Evolutionary conservation across 2,797 vertebrate genomes (phyloP).

Genomic region (Phrynocephalus forsythii): DNA sequence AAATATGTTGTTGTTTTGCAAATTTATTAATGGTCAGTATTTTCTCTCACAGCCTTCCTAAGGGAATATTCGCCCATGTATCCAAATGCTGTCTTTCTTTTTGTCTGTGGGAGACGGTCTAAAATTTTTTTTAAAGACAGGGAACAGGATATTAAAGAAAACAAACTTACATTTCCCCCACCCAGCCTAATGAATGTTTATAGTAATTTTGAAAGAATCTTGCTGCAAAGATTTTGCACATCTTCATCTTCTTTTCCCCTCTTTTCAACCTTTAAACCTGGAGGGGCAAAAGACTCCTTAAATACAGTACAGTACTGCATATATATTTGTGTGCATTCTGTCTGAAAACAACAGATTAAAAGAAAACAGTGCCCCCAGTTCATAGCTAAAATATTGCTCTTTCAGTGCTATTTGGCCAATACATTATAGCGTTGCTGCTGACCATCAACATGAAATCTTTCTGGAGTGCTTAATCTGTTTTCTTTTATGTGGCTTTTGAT

Average conservation of each 20-base stretch:
- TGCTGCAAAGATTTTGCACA: background rate
- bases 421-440: background rate
- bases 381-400: background rate
- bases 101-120: background rate
- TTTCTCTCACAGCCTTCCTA: background rate
- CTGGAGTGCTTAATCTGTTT: background rate
- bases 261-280: background rate
- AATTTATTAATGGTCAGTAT: background rate
- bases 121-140: background rate
- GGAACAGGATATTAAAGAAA: background rate
- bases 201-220: background rate
- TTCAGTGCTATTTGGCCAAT: background rate
- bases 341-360: background rate
- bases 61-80: background rate
- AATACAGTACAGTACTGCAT: too few relatives aligned
- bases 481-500: conserved; percentile 13
- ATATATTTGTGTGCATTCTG: too few relatives aligned
- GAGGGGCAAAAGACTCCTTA: too few relatives aligned
- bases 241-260: background rate
- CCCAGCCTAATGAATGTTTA: background rate
- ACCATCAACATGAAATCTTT: background rate
- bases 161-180: background rate
- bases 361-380: background rate
- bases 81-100: background rate
- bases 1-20: background rate